Base-by-base conservation (phyloP, 2,888 invertebrate species). In the Tipula confusa region DNA sequence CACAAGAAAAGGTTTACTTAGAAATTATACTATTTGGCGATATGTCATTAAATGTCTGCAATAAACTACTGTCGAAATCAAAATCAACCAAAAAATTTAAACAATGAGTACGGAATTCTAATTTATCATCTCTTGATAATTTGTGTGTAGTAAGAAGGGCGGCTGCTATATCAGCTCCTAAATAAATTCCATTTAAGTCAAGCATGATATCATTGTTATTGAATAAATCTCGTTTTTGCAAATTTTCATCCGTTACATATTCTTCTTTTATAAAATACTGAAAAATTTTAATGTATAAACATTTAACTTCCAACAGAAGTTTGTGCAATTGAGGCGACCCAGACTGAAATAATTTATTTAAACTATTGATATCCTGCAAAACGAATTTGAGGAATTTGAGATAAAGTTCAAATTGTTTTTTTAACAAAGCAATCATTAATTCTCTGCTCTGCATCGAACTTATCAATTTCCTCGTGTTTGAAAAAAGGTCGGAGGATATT, bases 331-430 rank as follows among this genome's bases (percentile, higher is more conserved):
- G 79, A 28, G 79, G 79, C 7, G 24, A 79, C 13, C 24, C 79
- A 13, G 24, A 24, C 24, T 79, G 79, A 29, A 79, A 79, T 6
- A 79, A 13, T 13, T 29, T 24, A 11, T 79, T 79, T 1, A 79
- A 11, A 28, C 9, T 79, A 6, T 79, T 79, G 82, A 85, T 64
- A 11, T 64, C 64, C 4, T 15, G 7, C 15, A 64, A 64, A 11
- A 36, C 36, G 87, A 87, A 84, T 85, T 85, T 83, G 84, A 86
- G 87, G 11, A 5, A 36, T 36, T 36, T 36, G 4, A 36, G 11
- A 36, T 36, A 36, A 9, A 36, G 64, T 11, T 64, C 64, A 64
- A 64, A 64, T 15, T 64, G 64, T 64, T 64, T 64, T 15, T 15
- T 64, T 24, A n/a, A 15, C 64, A 15, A 64, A 24, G 15, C 24